A percentile compares a stretch with the other conserved stretches of the same genome.
These are phyloP conservation scores for Mus minutoides DNA, from an alignment of 2,797 vertebrate species.

Conservation along the genomic window DNA sequence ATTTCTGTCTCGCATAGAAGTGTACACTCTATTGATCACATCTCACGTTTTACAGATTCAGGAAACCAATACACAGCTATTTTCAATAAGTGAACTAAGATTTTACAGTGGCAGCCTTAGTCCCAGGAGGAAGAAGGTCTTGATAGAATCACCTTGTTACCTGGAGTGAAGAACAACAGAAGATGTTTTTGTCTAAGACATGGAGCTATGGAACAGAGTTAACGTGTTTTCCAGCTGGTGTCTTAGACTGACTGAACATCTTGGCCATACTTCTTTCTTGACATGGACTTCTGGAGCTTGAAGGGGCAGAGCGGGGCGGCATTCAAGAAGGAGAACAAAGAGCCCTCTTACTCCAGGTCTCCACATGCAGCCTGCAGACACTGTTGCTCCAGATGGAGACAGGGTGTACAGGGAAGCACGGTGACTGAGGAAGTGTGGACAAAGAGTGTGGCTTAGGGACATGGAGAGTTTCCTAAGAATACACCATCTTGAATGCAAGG, in stretches of 20 bases:
- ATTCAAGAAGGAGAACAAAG: not conserved
- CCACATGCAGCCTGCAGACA: not conserved
- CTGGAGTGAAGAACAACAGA: slow-evolving; percentile 4
- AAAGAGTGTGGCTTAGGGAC: not conserved
- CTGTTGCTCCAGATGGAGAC: not conserved
- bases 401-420: not conserved
- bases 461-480: not conserved
- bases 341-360: not conserved
- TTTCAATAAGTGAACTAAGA: not conserved
- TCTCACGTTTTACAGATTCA: slow-evolving; percentile 32
- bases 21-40: not conserved
- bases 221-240: not conserved
- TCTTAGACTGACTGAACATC: not conserved
- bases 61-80: not conserved
- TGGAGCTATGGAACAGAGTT: not conserved
- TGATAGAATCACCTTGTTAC: not conserved
- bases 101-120: not conserved
- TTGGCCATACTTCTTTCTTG: not conserved
- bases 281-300: not conserved
- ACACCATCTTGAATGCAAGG: not conserved
- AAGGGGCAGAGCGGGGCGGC: not conserved
- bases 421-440: not conserved
- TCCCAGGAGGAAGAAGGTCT: not conserved
- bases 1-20: not conserved
- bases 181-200: not conserved